A percentile compares a stretch with the other conserved stretches of the same genome.
phyloP scores from a whole-genome alignment of 2,888 invertebrate species.

The Macropis europaea region DNA sequence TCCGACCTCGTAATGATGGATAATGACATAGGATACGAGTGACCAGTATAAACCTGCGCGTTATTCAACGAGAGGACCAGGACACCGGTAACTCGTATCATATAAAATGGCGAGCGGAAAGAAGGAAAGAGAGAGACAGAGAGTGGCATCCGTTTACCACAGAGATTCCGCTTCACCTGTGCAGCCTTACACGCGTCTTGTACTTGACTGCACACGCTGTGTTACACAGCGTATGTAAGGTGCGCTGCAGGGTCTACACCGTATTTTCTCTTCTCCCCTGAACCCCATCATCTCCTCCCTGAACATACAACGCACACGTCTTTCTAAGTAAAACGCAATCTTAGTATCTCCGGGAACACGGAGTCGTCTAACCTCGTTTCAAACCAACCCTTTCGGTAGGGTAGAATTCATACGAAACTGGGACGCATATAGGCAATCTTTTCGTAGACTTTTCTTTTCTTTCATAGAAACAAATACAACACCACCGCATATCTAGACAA shows the following conservation, averaged over 20 bases:
- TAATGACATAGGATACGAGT: conserved; percentile 62
- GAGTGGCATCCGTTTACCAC: conserved; percentile 55
- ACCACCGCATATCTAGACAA: no score
- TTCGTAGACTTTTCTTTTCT: no score
- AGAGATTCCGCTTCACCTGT: conserved; percentile 49
- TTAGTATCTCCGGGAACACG: conserved; percentile 19
- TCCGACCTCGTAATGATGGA: conserved; percentile 60
- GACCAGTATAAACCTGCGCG: conserved; percentile 50
- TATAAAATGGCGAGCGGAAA: conserved; percentile 49
- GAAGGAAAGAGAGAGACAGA: conserved; percentile 16
- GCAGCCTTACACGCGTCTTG: conserved; percentile 40
- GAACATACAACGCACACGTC: conserved; percentile 4
- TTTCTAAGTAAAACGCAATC: conserved; percentile 34
- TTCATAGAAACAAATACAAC: no score
- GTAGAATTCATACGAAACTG: no score
- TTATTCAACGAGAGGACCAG: conserved; percentile 30
- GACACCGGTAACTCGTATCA: conserved; percentile 45
- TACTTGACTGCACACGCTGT: conserved; percentile 32
- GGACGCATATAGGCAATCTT: no score
- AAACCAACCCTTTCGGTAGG: no score
- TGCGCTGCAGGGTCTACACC: conserved; percentile 16
- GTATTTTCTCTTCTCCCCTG: background rate
- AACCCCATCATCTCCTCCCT: background rate
- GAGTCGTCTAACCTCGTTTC: no score
- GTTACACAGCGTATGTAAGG: conserved; percentile 42